Evolutionary conservation across 2,888 invertebrate genomes (phyloP).

Genomic region (Euzophera pinguis): DNA sequence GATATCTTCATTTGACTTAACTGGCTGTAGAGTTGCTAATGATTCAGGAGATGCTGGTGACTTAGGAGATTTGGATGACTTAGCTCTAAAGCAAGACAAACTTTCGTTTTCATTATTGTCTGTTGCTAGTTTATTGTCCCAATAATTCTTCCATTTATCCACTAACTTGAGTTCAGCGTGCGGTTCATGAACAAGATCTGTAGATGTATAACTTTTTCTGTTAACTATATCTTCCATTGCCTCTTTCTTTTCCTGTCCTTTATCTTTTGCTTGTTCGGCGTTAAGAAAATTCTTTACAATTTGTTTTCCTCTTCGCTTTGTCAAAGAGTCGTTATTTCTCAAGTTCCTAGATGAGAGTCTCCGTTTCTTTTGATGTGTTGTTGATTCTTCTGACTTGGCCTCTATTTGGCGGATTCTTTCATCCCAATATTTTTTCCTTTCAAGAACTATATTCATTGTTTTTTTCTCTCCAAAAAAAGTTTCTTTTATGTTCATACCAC

Average conservation of each 20-base stretch:
- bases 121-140: slow-evolving; percentile 60
- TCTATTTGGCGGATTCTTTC: slow-evolving; percentile 68
- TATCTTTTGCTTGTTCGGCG: slow-evolving; percentile 35
- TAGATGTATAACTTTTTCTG: slow-evolving; percentile 17
- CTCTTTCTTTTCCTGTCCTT: neutral
- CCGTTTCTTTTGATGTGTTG: slow-evolving; percentile 49
- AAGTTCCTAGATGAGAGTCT: slow-evolving; percentile 50
- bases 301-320: slow-evolving; percentile 66
- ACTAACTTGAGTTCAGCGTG: slow-evolving; percentile 47
- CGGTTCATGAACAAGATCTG: slow-evolving; percentile 21
- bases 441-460: slow-evolving; percentile 59
- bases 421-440: slow-evolving; percentile 75
- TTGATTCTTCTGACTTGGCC: slow-evolving; percentile 56
- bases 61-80: slow-evolving; percentile 31
- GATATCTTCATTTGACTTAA: slow-evolving; percentile 18
- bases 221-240: neutral
- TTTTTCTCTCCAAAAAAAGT: slow-evolving; percentile 49
- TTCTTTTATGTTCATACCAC: slow-evolving; percentile 31
- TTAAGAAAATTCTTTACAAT: slow-evolving; percentile 59
- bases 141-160: slow-evolving; percentile 66
- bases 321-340: slow-evolving; percentile 63
- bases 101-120: slow-evolving; percentile 37
- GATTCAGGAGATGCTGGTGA: slow-evolving; percentile 16
- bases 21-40: too few relatives aligned
- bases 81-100: slow-evolving; percentile 25